Conservation (phyloP, 2,888 invertebrate species). For the Metopia argyrocephala region DNA sequence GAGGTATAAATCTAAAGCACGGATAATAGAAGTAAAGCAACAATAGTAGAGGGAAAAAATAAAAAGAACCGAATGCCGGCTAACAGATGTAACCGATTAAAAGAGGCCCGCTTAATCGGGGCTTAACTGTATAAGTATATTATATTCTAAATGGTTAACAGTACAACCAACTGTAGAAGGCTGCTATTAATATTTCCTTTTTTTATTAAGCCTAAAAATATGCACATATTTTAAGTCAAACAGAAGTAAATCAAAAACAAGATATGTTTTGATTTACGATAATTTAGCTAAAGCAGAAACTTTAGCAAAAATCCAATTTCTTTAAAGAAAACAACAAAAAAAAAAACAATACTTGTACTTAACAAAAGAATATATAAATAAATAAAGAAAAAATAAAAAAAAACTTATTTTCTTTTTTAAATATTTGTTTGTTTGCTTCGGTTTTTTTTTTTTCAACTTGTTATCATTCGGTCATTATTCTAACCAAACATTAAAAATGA, state of each 20-base stretch:
- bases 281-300: constrained; percentile 35
- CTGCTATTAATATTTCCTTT: constrained; percentile 47
- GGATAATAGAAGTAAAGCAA: too few species aligned
- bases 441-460: constrained; percentile 54
- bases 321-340: constrained; percentile 28
- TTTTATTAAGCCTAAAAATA: constrained; percentile 53
- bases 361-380: background rate
- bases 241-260: constrained; percentile 55
- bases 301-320: background rate
- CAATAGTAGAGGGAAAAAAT: too few species aligned
- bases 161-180: constrained; percentile 19
- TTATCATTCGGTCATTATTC: constrained; percentile 63
- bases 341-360: constrained; percentile 14
- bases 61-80: too few species aligned
- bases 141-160: too few species aligned
- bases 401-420: constrained; percentile 46
- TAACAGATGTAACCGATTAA: too few species aligned
- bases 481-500: constrained; percentile 51
- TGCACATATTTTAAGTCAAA: constrained; percentile 51
- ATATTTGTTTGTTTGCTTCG: constrained; percentile 32
- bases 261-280: constrained; percentile 63
- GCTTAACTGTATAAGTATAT: too few species aligned
- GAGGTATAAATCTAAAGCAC: too few species aligned
- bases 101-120: too few species aligned
- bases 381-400: constrained; percentile 3